Evolutionary conservation across 2,888 invertebrate genomes (phyloP).

Genomic region (Tethea ocularis): DNA sequence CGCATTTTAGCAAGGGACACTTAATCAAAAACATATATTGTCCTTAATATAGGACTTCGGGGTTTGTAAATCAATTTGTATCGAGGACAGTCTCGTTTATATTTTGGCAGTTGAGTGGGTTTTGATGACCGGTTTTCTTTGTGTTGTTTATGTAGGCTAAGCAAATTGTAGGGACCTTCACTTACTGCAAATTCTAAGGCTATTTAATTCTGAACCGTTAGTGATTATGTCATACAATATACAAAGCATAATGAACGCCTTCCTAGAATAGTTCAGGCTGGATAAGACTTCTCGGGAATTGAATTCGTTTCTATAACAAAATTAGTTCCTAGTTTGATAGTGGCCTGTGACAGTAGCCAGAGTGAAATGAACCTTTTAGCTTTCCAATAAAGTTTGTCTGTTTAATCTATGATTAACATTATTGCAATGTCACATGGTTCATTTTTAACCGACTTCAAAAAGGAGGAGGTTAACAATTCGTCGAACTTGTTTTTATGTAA

Average conservation of each 20-base stretch:
- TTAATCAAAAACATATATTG: background rate
- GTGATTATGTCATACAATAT: background rate
- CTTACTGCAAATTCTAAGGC: background rate
- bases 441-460: no score
- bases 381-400: no score
- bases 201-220: background rate
- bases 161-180: constrained; percentile 7
- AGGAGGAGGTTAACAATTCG: no score
- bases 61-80: background rate
- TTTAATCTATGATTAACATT: no score
- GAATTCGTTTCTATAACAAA: no score
- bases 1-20: background rate
- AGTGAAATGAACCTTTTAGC: no score
- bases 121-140: constrained; percentile 2
- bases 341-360: no score
- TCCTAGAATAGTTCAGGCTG: no score
- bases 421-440: no score
- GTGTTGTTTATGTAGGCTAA: constrained; percentile 1
- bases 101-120: constrained; percentile 1
- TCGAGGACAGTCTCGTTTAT: background rate
- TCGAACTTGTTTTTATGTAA: no score
- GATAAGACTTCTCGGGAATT: no score
- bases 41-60: background rate
- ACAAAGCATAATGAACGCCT: background rate
- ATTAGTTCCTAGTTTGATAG: no score